A percentile compares a stretch with the other conserved stretches of the same genome.
These are phyloP conservation scores for Platysteira castanea DNA, from an alignment of 2,113 vertebrate species.

Conservation along the genomic window DNA sequence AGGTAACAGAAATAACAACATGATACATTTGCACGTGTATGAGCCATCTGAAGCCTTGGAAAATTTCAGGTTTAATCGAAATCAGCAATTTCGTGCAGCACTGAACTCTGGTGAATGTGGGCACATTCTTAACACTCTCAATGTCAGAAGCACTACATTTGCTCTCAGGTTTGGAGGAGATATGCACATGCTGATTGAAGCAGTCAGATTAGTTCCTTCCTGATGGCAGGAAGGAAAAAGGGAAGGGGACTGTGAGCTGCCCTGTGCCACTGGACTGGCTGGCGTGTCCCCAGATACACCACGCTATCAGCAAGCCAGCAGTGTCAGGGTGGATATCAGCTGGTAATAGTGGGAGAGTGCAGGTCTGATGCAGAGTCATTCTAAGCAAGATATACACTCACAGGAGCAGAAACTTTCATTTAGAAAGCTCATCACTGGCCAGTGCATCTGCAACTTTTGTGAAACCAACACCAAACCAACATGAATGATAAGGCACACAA, in stretches of 20 bases:
- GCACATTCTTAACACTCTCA: not conserved
- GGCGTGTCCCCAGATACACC: accelerated
- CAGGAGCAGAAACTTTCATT: not conserved
- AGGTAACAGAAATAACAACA: not conserved
- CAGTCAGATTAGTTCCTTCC: not conserved
- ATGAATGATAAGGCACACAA: not conserved
- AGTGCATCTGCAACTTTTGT: not conserved
- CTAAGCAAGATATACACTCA: not conserved
- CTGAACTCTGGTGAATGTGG: accelerated
- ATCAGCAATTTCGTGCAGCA: not conserved
- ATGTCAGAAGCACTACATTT: not conserved
- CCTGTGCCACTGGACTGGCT: not conserved
- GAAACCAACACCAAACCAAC: constrained; percentile 19
- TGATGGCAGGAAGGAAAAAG: not conserved
- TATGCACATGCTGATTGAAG: not conserved
- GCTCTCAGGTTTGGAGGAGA: not conserved
- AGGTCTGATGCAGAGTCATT: not conserved
- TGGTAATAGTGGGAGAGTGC: not conserved
- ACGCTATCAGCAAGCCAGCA: not conserved
- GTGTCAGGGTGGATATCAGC: not conserved
- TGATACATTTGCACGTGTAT: not conserved
- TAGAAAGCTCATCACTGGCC: not conserved
- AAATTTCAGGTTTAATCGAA: not conserved
- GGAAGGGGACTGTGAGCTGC: not conserved
- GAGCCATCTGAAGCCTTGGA: not conserved